These are phyloP conservation scores for Todiramphus chloris DNA, from an alignment of 2,113 vertebrate species.

Conservation along the genomic window DNA sequence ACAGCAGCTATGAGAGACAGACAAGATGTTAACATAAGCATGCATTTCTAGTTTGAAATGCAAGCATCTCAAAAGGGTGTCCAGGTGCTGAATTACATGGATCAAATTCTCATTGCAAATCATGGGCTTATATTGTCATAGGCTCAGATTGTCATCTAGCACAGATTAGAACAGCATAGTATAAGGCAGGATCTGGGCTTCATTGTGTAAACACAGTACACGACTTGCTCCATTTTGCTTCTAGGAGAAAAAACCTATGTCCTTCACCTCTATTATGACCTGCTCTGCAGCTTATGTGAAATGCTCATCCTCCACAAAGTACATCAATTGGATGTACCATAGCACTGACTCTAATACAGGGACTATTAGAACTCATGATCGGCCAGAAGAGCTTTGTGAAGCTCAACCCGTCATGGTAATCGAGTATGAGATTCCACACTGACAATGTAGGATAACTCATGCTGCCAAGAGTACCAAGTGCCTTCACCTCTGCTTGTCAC, in stretches of 20 bases:
- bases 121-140: background rate
- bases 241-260: background rate
- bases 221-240: fast-evolving
- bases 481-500: background rate
- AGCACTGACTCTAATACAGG: background rate
- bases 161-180: background rate
- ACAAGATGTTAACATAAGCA: background rate
- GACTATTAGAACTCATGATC: background rate
- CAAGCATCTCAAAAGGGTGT: background rate
- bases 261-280: background rate
- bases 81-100: background rate
- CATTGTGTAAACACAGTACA: background rate
- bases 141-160: background rate
- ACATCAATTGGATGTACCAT: background rate
- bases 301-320: background rate
- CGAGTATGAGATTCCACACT: background rate
- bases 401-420: background rate
- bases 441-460: background rate
- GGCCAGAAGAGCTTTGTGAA: background rate
- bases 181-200: background rate
- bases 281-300: background rate
- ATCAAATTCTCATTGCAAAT: background rate
- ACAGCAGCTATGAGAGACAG: background rate
- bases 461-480: background rate
- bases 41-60: background rate